These are phyloP conservation scores for Torymus auratus DNA, from an alignment of 2,888 invertebrate genomes.

Conservation along the genomic window DNA sequence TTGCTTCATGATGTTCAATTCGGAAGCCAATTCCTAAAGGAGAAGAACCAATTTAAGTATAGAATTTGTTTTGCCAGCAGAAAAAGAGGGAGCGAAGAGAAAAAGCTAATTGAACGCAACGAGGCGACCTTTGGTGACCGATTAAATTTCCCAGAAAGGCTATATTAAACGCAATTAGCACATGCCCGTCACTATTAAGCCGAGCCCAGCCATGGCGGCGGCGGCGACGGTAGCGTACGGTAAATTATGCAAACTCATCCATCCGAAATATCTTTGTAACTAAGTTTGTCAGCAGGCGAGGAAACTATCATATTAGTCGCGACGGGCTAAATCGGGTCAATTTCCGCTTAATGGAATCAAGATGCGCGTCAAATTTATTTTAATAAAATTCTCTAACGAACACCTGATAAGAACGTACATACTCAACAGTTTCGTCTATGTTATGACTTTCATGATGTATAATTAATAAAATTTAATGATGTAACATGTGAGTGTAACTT, in stretches of 20 bases:
- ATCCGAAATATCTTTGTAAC: slow-evolving; percentile 1
- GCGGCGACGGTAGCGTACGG: not conserved
- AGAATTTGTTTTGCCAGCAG: no score
- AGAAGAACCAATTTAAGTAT: no score
- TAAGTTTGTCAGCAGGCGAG: not conserved
- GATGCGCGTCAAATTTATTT: no score
- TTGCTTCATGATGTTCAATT: no score
- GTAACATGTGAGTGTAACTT: no score
- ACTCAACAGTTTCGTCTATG: no score
- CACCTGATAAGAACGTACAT: no score
- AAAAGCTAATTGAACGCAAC: not conserved
- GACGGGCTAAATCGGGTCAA: not conserved
- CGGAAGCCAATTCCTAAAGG: no score
- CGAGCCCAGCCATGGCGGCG: not conserved
- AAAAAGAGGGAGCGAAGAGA: no score
- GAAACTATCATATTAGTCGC: not conserved
- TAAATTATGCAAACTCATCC: slow-evolving; percentile 31
- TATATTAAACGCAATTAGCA: slow-evolving; percentile 24
- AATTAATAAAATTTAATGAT: no score
- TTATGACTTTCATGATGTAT: no score
- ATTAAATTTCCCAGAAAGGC: slow-evolving; percentile 39
- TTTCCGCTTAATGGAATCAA: slow-evolving; percentile 1
- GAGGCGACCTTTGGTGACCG: slow-evolving; percentile 15
- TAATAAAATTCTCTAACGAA: no score
- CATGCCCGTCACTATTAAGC: slow-evolving; percentile 18